A percentile compares a stretch with the other conserved stretches of the same genome.
phyloP scores from a whole-genome alignment of 1,140 invertebrate species.

The Lysiphlebus fabarum region DNA sequence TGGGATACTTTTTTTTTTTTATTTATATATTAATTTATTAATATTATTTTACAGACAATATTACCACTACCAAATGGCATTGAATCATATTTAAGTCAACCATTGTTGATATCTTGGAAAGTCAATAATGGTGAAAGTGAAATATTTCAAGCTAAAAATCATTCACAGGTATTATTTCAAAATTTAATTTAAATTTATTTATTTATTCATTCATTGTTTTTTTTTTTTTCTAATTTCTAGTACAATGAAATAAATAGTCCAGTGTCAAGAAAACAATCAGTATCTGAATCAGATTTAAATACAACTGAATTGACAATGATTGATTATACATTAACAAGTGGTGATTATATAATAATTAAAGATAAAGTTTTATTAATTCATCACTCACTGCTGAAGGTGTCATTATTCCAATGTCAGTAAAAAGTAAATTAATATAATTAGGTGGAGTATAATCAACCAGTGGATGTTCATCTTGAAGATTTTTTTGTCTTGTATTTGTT shows the following conservation, averaged over 20 bases:
- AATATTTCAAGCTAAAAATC: conserved; percentile 56
- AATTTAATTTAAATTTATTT: conserved; percentile 1
- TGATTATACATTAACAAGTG: conserved; percentile 43
- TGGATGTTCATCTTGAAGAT: conserved; percentile 76
- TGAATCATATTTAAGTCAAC: conserved; percentile 50
- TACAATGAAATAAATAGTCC: conserved; percentile 36
- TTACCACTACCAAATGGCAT: conserved; percentile 47
- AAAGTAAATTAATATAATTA: conserved; percentile 84
- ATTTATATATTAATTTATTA: background rate
- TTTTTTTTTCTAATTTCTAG: conserved; percentile 28
- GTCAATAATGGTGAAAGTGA: conserved; percentile 49
- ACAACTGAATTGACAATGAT: conserved; percentile 45
- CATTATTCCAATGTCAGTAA: conserved; percentile 93
- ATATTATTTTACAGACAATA: background rate
- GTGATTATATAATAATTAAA: conserved; percentile 49
- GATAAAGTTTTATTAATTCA: conserved; percentile 94
- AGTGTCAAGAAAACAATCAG: conserved; percentile 26
- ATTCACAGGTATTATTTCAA: conserved; percentile 52
- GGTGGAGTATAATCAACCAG: conserved; percentile 96
- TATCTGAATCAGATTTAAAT: conserved; percentile 33
- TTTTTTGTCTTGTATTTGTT: conserved; percentile 57
- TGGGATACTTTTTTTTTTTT: conserved; percentile 4
- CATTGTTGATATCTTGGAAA: conserved; percentile 50
- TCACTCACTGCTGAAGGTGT: conserved; percentile 96
- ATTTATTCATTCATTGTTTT: conserved; percentile 7